Evolutionary conservation across 2,888 invertebrate genomes (phyloP).

Genomic region (Spisula solida): DNA sequence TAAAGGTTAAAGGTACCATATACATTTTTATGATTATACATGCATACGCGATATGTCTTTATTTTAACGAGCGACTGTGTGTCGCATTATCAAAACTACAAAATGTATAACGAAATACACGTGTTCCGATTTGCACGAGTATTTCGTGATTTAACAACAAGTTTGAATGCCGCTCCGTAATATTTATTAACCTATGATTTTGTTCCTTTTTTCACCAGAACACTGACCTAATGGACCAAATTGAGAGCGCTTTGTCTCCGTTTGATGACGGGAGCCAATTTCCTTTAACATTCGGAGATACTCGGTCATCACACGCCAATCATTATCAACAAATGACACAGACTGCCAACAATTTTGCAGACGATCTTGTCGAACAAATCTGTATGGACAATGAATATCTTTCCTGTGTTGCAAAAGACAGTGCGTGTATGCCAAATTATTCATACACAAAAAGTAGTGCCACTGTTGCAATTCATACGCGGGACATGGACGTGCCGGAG

Average conservation of each 20-base stretch:
- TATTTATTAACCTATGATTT: too few relatives aligned
- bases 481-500: conserved; percentile 30
- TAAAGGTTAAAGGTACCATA: too few relatives aligned
- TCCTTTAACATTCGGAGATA: conserved; percentile 16
- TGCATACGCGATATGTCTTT: too few relatives aligned
- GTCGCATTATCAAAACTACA: too few relatives aligned
- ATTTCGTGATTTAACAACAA: too few relatives aligned
- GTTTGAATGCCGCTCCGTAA: too few relatives aligned
- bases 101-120: too few relatives aligned
- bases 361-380: conserved; percentile 49
- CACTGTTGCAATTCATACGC: background rate
- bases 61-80: too few relatives aligned
- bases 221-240: conserved; percentile 49
- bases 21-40: too few relatives aligned
- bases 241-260: conserved; percentile 36
- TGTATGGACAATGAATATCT: conserved; percentile 53
- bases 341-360: conserved; percentile 1
- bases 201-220: background rate
- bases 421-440: background rate
- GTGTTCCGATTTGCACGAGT: too few relatives aligned
- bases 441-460: conserved; percentile 20
- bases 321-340: conserved; percentile 20
- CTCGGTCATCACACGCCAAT: conserved; percentile 1
- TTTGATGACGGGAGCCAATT: conserved; percentile 21
- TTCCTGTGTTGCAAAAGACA: conserved; percentile 36